A percentile compares a stretch with the other conserved stretches of the same genome.
Evolutionary conservation across 2,113 vertebrate genomes (phyloP).

Genomic region (Piaya cayana): DNA sequence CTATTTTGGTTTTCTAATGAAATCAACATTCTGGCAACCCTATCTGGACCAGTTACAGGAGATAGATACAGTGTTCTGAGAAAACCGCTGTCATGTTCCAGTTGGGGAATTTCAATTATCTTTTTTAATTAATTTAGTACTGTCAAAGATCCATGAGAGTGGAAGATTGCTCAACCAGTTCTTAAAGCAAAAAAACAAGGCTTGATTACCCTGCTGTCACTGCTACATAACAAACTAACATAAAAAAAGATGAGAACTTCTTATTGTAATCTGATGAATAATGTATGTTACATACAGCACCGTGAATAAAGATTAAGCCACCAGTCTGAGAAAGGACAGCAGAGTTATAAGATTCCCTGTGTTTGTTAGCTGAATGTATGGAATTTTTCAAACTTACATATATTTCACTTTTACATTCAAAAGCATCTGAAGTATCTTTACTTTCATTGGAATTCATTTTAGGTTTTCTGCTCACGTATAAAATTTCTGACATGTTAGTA

Average conservation of each 20-base stretch:
- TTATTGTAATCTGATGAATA: neutral
- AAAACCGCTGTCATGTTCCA: slow-evolving; percentile 27
- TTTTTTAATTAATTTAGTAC: neutral
- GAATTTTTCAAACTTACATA: neutral
- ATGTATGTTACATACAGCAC: neutral
- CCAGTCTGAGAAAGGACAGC: neutral
- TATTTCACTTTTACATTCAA: neutral
- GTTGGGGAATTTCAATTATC: slow-evolving; percentile 38
- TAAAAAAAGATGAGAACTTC: neutral
- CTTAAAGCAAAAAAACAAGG: neutral
- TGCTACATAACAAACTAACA: neutral
- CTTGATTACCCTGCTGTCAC: neutral
- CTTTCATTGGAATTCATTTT: neutral
- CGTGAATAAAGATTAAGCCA: slow-evolving; percentile 25
- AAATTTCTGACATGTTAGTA: neutral
- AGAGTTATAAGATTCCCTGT: neutral
- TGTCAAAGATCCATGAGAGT: neutral
- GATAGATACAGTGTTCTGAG: slow-evolving; percentile 16
- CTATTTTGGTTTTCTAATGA: slow-evolving; percentile 52
- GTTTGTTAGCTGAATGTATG: neutral
- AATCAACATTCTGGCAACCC: slow-evolving; percentile 38
- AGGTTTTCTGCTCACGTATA: neutral
- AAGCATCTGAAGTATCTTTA: neutral
- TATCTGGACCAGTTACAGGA: neutral
- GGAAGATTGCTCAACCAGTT: neutral